These are phyloP conservation scores for Myotis pilosus DNA, from an alignment of 2,797 vertebrate genomes.

Conservation along the genomic window DNA sequence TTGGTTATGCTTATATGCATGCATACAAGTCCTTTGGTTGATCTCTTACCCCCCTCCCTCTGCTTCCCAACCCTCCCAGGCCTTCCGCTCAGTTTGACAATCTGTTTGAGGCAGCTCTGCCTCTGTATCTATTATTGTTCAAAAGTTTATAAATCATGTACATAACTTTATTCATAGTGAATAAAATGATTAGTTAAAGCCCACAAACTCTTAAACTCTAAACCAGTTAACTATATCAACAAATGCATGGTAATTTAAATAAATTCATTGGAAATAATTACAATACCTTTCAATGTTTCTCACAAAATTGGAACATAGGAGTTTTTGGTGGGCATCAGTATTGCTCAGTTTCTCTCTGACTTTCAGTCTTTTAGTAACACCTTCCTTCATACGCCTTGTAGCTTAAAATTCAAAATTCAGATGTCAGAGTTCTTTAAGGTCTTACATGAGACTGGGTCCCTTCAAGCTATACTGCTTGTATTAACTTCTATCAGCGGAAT, in stretches of 20 bases:
- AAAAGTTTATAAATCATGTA: background rate
- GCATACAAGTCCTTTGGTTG: too few relatives aligned
- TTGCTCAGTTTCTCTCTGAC: background rate
- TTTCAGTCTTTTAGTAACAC: background rate
- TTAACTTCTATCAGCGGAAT: background rate
- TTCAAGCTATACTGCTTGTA: background rate
- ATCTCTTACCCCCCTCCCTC: too few relatives aligned
- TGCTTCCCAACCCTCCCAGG: too few relatives aligned
- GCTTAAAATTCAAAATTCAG: background rate
- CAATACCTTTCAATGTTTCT: background rate
- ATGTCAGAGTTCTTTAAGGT: background rate
- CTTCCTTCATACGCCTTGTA: background rate
- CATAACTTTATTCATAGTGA: background rate
- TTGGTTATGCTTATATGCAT: too few relatives aligned
- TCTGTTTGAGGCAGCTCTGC: too few relatives aligned
- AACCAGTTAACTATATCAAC: background rate
- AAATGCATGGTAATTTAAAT: background rate
- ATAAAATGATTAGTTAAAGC: background rate
- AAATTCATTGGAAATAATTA: background rate
- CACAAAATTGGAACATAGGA: background rate
- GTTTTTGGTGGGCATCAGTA: background rate
- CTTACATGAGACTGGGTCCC: background rate
- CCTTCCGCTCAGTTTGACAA: too few relatives aligned
- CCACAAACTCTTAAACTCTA: background rate
- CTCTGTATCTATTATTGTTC: too few relatives aligned